These are phyloP conservation scores for Parnassius apollo DNA, from an alignment of 2,888 invertebrate genomes.

Conservation along the genomic window DNA sequence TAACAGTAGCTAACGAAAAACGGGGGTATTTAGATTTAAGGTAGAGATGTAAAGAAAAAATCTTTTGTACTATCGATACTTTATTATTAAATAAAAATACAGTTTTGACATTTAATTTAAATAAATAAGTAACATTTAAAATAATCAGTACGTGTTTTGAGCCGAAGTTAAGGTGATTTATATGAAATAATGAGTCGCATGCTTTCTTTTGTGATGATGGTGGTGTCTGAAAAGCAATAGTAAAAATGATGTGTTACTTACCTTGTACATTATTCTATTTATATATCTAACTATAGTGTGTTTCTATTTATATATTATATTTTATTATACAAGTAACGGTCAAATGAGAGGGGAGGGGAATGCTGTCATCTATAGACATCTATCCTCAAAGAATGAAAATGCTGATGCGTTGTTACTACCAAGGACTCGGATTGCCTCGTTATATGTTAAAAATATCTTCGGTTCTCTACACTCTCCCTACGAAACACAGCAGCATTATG, in stretches of 20 bases:
- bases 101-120: conserved; percentile 24
- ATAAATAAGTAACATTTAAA: conserved; percentile 26
- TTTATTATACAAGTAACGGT: too few relatives aligned
- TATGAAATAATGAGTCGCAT: conserved; percentile 63
- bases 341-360: too few relatives aligned
- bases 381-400: too few relatives aligned
- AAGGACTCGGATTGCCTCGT: too few relatives aligned
- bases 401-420: too few relatives aligned
- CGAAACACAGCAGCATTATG: too few relatives aligned
- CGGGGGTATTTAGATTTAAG: background rate
- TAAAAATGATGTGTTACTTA: conserved; percentile 50
- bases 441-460: too few relatives aligned
- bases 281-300: background rate
- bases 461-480: too few relatives aligned
- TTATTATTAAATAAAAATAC: conserved; percentile 16
- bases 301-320: too few relatives aligned
- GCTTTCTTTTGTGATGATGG: conserved; percentile 67
- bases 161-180: conserved; percentile 37
- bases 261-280: conserved; percentile 32
- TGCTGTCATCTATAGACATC: too few relatives aligned
- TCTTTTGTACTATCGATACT: conserved; percentile 4
- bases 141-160: conserved; percentile 20
- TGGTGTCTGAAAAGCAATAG: conserved; percentile 69
- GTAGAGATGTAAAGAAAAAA: conserved; percentile 15
- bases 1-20: conserved; percentile 5